phyloP scores from a whole-genome alignment of 2,797 vertebrate genomes.

The Corythornis leucogaster region DNA sequence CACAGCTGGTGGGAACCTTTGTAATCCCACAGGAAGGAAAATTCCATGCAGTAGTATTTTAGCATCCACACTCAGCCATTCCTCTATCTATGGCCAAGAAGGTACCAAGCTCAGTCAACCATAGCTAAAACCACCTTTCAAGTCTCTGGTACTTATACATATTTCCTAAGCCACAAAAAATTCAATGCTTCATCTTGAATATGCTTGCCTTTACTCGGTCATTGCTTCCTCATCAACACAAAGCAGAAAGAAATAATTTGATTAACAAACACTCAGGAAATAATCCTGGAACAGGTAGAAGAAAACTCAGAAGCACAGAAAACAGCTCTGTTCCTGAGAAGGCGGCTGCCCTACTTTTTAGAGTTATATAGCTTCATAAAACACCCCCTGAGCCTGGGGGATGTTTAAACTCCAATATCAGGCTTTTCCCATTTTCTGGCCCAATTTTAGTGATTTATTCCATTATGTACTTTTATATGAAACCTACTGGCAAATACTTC shows the following conservation, averaged over 20 bases:
- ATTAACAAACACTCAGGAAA: neutral
- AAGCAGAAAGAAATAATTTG: neutral
- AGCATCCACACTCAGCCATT: too few relatives aligned
- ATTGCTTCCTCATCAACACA: neutral
- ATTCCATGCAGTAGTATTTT: too few relatives aligned
- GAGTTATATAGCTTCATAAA: conserved; percentile 20
- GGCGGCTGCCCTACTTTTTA: conserved; percentile 17
- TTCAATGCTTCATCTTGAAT: neutral
- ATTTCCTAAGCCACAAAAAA: neutral
- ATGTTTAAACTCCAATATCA: neutral
- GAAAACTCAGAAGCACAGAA: neutral
- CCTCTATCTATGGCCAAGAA: neutral
- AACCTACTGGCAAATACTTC: neutral
- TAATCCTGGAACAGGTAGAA: neutral
- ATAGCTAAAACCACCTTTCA: neutral
- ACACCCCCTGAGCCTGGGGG: neutral
- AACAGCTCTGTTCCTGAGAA: neutral
- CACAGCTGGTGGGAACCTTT: too few relatives aligned
- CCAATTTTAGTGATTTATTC: conserved; percentile 25
- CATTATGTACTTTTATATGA: neutral
- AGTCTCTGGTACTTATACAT: neutral
- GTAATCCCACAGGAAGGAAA: too few relatives aligned
- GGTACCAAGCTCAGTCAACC: neutral
- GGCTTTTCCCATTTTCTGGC: conserved; percentile 25
- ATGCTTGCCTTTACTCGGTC: neutral